Evolutionary conservation across 2,888 invertebrate genomes (phyloP).

Genomic region (Drosophila maculinotata): DNA sequence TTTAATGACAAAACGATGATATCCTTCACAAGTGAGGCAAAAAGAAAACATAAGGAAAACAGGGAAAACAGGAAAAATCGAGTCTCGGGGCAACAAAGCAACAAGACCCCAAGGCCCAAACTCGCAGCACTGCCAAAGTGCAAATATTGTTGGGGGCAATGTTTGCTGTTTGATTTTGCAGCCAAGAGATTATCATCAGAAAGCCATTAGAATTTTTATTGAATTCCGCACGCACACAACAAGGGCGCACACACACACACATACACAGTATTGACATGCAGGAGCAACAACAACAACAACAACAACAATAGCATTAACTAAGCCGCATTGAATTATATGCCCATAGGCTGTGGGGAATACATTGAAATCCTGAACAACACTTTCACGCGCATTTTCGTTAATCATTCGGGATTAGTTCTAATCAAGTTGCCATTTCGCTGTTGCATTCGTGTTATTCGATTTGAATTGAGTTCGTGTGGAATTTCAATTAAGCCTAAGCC

Average conservation of each 20-base stretch:
- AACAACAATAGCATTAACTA: slow-evolving; percentile 36
- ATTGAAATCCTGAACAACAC: slow-evolving; percentile 56
- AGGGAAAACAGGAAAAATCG: slow-evolving; percentile 27
- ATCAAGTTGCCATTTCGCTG: slow-evolving; percentile 61
- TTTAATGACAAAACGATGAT: too few relatives aligned
- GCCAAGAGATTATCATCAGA: slow-evolving; percentile 81
- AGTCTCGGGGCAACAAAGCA: slow-evolving; percentile 33
- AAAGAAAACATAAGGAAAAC: neutral
- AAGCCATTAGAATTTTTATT: slow-evolving; percentile 82
- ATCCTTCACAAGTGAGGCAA: neutral
- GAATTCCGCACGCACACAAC: slow-evolving; percentile 76
- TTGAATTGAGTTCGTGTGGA: slow-evolving; percentile 69
- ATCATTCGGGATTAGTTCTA: slow-evolving; percentile 74
- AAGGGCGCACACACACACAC: slow-evolving; percentile 16
- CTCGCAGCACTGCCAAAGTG: slow-evolving; percentile 40
- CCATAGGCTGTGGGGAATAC: slow-evolving; percentile 47
- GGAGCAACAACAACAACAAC: slow-evolving; percentile 25
- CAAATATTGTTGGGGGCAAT: slow-evolving; percentile 60
- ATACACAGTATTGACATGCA: slow-evolving; percentile 45
- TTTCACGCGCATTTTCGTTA: slow-evolving; percentile 76
- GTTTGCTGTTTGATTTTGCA: slow-evolving; percentile 75
- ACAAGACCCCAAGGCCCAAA: slow-evolving; percentile 46
- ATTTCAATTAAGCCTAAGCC: slow-evolving; percentile 69
- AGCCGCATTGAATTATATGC: slow-evolving; percentile 67
- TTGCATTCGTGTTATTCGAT: slow-evolving; percentile 66